Base-by-base conservation (phyloP, 92 coral and sea anemone species). In the Phenganax marumi region DNA sequence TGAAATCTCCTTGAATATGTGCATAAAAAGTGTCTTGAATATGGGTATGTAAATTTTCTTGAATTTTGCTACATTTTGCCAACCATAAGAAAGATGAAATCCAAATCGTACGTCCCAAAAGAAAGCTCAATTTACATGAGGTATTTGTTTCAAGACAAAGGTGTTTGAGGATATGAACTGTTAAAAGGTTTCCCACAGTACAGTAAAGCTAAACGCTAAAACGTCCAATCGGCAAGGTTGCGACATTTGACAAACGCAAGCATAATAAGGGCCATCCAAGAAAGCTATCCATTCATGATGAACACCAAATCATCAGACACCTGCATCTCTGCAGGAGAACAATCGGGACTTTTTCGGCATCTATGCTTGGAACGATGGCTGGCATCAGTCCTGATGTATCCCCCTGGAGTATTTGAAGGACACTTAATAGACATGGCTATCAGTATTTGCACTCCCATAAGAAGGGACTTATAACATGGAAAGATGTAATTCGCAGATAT, bases 151-250 rank as follows among this genome's bases (percentile, higher is more conserved):
- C 75, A 70, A 16, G 75, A 26, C 52, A 70, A 46, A 24, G 75
- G 75, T 13, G 5, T 70, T 70, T 8, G 75, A 43, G 75, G 52
- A 3, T 7, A 26, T 5, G 10, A 70, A 23, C 75, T 26, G 9
- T 26, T 70, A 19, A 10, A 49, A 43, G 6, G n/a, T 8, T 70
- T 70, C 12, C 52, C 52, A 18, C 26, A 70, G 19, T 70, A 26
- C 52, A 70, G 75, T 49, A 70, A 70, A 70, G 75, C 75, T 19
- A 8, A 49, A 70, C 51, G 75, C 75, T 10, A 70, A 49, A 70
- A 8, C 12, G n/a, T 10, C 75, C 75, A 49, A 25, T 70, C 17
- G 52, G 26, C 75, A 16, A 70, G 2, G 51, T 13, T 39, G 75
- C 0, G 12, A 6, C 10, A 70, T 46, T 33, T 24, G 52, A 70